Evolutionary conservation across 2,888 invertebrate genomes (phyloP).

Genomic region (Metacarcinus magister): DNA sequence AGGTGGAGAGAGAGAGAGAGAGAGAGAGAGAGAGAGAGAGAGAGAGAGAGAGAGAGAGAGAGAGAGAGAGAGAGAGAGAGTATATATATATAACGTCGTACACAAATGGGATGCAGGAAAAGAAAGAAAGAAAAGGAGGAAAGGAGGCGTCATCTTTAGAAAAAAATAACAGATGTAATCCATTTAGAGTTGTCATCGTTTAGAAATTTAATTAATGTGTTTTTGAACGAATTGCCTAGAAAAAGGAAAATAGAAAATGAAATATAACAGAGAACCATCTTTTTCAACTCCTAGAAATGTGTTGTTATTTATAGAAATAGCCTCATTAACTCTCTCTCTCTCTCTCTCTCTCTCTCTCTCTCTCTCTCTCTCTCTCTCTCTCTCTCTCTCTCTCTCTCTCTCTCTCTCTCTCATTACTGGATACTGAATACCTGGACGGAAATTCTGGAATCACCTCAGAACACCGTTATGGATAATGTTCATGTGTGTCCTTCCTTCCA

Average conservation of each 20-base stretch:
- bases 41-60: background rate
- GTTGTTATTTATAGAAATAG: no score
- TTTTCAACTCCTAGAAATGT: no score
- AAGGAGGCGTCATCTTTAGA: background rate
- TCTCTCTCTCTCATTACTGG: background rate
- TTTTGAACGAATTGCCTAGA: no score
- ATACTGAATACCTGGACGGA: no score
- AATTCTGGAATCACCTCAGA: no score
- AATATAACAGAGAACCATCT: no score
- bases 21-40: background rate
- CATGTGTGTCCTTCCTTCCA: background rate
- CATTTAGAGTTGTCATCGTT: background rate
- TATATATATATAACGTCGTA: background rate
- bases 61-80: conserved; percentile 7
- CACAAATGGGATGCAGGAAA: background rate
- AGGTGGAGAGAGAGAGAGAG: background rate
- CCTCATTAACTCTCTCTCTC: background rate
- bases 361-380: conserved; percentile 26
- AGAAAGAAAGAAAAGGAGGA: background rate
- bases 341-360: conserved; percentile 18
- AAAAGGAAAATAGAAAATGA: no score
- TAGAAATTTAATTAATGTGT: background rate
- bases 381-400: conserved; percentile 14
- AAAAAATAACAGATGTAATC: background rate
- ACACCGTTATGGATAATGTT: background rate